Evolutionary conservation across 2,888 invertebrate genomes (phyloP), one percentile per base, ranked within the genome.

Genomic region (Tetheella fluctuosa): DNA sequence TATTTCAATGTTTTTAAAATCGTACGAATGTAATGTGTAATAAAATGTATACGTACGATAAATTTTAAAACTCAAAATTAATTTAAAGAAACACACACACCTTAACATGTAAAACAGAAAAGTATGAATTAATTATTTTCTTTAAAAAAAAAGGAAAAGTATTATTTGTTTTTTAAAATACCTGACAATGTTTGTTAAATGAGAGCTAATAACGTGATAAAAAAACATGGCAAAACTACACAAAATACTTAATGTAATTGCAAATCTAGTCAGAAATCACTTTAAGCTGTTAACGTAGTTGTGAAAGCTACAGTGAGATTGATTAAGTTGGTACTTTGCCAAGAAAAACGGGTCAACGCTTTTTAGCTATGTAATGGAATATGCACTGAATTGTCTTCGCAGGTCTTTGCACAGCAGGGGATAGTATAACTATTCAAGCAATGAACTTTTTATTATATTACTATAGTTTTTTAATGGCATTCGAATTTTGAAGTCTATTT

Each of bases 281-380:
- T 20, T 48, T 48, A 20, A 48, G 48, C 48, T n/a, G 48, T 48
- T 55, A 55, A 34, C 55, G 34, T 34, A 34, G 5, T 55, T 30
- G 28, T 54, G 30, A 2, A 30, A 54, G 23, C 55, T 5, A 8
- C 17, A 20, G 13, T 20, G 34, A 55, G 55, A 55, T 55, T 55
- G 55, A 55, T 55, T 55, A 55, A 55, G 34, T 55, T 55, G 55
- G 55, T 55, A 17, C 34, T 8, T 28, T 30, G 66, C 66, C 66
- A 65, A 23, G 13, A 17, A 66, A 66, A 66, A 66, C 66, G 63
- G 66, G 63, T 66, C 66, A 66, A 23, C 60, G 64, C 59, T 52
- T 25, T 59, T 62, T 63, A 63, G 54, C 59, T 23, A 63, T 23
- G 65, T 58, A 34, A 42, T 48, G 48, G 28, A 48, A 48, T 48